Conservation (phyloP, 2,888 invertebrate species). For the Euplexia lucipara region DNA sequence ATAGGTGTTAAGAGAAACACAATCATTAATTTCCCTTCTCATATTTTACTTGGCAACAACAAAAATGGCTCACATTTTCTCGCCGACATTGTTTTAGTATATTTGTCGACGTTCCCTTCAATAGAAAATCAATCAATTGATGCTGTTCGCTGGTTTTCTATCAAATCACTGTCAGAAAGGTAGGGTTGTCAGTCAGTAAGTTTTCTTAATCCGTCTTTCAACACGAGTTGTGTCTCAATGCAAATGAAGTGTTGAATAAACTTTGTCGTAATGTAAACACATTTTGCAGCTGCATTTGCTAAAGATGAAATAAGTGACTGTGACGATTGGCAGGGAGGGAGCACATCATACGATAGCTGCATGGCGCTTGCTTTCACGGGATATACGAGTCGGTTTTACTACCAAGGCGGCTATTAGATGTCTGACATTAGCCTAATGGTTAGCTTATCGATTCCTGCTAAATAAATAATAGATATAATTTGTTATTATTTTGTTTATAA, state of each 20-base stretch:
- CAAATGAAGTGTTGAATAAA: background rate
- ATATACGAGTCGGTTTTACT: no score
- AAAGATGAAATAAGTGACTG: no score
- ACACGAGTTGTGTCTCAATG: no score
- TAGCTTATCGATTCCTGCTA: no score
- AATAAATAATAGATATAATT: no score
- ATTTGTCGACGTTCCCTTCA: slow-evolving; percentile 18
- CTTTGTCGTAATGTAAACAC: background rate
- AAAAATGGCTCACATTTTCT: slow-evolving; percentile 32
- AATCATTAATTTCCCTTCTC: slow-evolving; percentile 14
- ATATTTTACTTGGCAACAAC: slow-evolving; percentile 22
- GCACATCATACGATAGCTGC: no score
- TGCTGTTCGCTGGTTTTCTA: slow-evolving; percentile 30
- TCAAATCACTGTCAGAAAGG: slow-evolving; percentile 36
- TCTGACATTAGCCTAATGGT: no score
- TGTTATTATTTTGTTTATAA: no score
- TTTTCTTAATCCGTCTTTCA: background rate
- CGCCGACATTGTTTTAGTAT: slow-evolving; percentile 45
- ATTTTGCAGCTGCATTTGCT: no score
- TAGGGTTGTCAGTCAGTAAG: slow-evolving; percentile 37
- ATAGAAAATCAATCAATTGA: slow-evolving; percentile 52
- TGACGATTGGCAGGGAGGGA: no score
- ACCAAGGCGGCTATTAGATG: no score
- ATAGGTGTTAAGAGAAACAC: background rate
- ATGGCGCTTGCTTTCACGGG: no score